Base-by-base conservation (phyloP, 2,113 vertebrate genomes). In the Hippocampus barbouri region DNA sequence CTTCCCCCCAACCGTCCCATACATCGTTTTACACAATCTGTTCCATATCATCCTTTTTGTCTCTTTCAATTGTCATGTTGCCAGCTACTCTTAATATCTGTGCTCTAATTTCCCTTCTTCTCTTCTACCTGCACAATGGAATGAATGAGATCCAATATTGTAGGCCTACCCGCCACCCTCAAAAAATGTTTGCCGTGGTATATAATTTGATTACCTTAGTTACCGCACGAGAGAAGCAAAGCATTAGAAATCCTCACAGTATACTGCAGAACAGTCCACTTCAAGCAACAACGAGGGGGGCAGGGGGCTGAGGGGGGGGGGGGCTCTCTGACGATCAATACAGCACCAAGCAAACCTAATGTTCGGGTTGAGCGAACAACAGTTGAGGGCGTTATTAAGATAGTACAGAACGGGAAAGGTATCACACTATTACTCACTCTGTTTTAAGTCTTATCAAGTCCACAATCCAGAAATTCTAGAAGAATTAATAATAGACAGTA, bases 31-130 rank as follows among this genome's bases (percentile, higher is more conserved):
- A 63, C 9, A 34, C 41, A 45, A 18, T 76, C 21, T 9, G 1
- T 18, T 71, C 47, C 41, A 51, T 64, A n/a, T 41, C 61, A 21
- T 62, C 18, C 15, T 63, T 63, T 63, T 41, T 10, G 10, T n/a
- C 4, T 5, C 51, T 67, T 69, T 77, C 65, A 69, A 49, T 47
- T 56, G 66, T 76, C 67, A 65, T 30, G 49, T 57, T 60, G 21
- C 15, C 62, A 51, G 8, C 40, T 53, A 43, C 8, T 64, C 59
- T 57, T 38, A 34, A 23, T 57, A 59, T 15, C 9, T 25, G 53
- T 25, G 2, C n/a, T 57, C 47, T 72, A 61, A 18, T 21, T 41
- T 47, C 59, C 62, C 27, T 30, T 8, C 57, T 15, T 15, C 15
- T 61, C 30, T 8, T 61, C 18, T 9, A 38, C 30, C 16, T 61